These are phyloP conservation scores for Pomatostomus ruficeps DNA, from an alignment of 2,113 vertebrate species.

Conservation along the genomic window DNA sequence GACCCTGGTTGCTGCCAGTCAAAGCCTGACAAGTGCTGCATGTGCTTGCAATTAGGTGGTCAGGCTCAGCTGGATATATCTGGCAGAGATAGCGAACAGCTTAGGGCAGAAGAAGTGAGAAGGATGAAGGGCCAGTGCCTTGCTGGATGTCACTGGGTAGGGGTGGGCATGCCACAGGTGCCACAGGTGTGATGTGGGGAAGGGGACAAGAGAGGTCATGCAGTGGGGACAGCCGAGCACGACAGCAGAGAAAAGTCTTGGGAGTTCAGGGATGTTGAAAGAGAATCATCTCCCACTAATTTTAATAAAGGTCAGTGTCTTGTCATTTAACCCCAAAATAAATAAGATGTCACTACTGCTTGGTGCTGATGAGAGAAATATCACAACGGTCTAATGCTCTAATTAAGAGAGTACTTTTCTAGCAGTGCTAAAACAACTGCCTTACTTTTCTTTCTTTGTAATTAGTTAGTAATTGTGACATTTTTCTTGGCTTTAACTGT, in stretches of 20 bases:
- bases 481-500: constrained; percentile 41
- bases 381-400: neutral
- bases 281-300: neutral
- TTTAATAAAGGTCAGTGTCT: neutral
- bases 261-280: neutral
- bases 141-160: neutral
- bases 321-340: neutral
- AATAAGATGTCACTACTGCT: neutral
- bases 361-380: neutral
- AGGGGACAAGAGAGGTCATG: rapidly evolving
- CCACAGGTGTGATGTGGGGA: neutral
- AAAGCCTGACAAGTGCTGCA: neutral
- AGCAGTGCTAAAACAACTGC: neutral
- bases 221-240: neutral
- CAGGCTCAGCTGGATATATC: neutral
- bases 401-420: neutral
- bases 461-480: constrained; percentile 4
- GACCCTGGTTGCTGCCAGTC: neutral
- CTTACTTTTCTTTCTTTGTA: neutral
- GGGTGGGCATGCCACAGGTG: rapidly evolving
- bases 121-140: neutral
- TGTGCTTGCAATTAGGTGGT: neutral
- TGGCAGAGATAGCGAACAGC: neutral
- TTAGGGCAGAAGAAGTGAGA: neutral
- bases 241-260: neutral